Conservation (phyloP, 2,113 vertebrate species). For the Onychostoma macrolepis region DNA sequence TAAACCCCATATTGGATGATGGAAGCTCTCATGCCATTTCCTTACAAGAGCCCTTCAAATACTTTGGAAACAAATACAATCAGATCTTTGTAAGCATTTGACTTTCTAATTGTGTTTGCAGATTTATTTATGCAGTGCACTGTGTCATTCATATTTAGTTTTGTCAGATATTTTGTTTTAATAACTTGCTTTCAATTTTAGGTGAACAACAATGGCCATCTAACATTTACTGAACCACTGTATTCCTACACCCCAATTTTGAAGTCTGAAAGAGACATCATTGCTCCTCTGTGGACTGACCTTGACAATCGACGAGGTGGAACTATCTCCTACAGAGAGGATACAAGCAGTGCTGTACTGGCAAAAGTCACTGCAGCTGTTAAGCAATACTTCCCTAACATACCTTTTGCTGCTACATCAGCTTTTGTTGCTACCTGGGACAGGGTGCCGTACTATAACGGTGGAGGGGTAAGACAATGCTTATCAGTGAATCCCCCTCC, state of each 20-base stretch:
- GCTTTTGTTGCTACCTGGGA: constrained; percentile 18
- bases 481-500: too few species aligned
- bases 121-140: background rate
- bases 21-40: background rate
- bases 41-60: background rate
- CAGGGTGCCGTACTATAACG: background rate
- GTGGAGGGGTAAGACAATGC: background rate
- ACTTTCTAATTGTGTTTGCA: background rate
- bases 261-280: background rate
- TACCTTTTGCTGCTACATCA: constrained; percentile 7
- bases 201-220: constrained; percentile 8
- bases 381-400: too few species aligned
- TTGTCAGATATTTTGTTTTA: background rate
- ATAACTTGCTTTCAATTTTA: background rate
- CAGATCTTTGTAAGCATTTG: background rate
- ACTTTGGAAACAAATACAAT: background rate
- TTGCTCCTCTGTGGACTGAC: constrained; percentile 14
- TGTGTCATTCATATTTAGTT: background rate
- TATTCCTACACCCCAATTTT: background rate
- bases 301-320: background rate
- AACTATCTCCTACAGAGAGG: too few species aligned
- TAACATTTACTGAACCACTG: background rate
- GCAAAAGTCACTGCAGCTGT: too few species aligned
- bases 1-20: background rate
- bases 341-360: too few species aligned